phyloP scores from a whole-genome alignment of 2,888 invertebrate species.

The Alloscopus bannaensis region DNA sequence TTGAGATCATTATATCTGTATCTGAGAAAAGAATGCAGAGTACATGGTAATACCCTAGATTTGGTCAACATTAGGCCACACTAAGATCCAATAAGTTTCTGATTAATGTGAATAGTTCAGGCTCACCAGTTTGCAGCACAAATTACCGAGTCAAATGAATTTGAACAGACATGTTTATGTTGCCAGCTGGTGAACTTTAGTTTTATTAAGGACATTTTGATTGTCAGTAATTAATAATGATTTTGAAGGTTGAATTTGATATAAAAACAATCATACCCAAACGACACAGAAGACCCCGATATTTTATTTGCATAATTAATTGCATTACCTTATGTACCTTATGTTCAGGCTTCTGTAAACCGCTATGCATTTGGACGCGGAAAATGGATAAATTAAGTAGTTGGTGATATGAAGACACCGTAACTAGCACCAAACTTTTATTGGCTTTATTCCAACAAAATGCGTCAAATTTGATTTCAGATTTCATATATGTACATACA shows the following conservation, averaged over 20 bases:
- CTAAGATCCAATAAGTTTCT: constrained; percentile 25
- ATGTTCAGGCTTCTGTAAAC: too few species aligned
- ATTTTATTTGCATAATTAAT: too few species aligned
- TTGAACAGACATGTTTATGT: constrained; percentile 39
- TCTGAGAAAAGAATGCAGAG: constrained; percentile 32
- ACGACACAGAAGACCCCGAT: too few species aligned
- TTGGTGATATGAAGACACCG: too few species aligned
- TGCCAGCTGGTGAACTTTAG: constrained; percentile 43
- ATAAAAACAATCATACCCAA: constrained; percentile 39
- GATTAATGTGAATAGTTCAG: constrained; percentile 34
- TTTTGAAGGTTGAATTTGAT: constrained; percentile 62
- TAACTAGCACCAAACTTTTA: too few species aligned
- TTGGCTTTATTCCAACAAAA: too few species aligned
- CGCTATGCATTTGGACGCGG: too few species aligned
- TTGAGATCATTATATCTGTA: constrained; percentile 43
- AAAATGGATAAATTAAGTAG: too few species aligned
- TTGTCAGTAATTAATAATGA: constrained; percentile 47
- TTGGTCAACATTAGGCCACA: constrained; percentile 39
- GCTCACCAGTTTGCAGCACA: constrained; percentile 42
- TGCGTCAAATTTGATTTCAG: too few species aligned
- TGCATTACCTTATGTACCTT: too few species aligned
- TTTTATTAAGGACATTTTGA: constrained; percentile 54
- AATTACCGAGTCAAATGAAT: constrained; percentile 12
- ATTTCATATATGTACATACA: too few species aligned
- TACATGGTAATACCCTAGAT: constrained; percentile 42